Evolutionary conservation across 2,888 invertebrate species (phyloP).

Genomic region (Crossocerus cetratus): DNA sequence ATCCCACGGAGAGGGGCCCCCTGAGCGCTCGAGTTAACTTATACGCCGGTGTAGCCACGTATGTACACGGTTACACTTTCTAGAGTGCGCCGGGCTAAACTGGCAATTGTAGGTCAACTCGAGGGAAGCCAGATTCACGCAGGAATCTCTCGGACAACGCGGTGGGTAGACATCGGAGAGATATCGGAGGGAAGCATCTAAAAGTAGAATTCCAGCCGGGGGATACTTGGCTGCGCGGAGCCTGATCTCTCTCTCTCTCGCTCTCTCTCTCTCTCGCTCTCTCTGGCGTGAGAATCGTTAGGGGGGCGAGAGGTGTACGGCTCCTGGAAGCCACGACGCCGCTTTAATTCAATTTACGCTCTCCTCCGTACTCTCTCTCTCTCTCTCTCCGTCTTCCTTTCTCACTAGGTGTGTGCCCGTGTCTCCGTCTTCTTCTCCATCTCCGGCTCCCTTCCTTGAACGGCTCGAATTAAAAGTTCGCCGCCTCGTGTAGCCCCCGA

Average conservation of each 20-base stretch:
- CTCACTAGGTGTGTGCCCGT: background rate
- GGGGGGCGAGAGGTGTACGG: conserved; percentile 26
- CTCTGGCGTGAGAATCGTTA: conserved; percentile 58
- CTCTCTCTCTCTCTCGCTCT: too few relatives aligned
- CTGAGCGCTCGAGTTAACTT: too few relatives aligned
- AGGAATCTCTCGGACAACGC: conserved; percentile 28
- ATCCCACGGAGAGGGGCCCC: too few relatives aligned
- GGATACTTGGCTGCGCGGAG: conserved; percentile 37
- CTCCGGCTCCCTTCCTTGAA: background rate
- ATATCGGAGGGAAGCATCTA: conserved; percentile 52
- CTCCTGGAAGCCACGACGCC: conserved; percentile 26
- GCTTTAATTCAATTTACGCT: conserved; percentile 49
- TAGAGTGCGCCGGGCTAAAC: conserved; percentile 7
- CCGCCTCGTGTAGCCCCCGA: background rate
- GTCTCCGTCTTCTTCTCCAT: background rate
- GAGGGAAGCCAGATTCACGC: conserved; percentile 1
- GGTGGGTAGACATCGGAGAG: conserved; percentile 21
- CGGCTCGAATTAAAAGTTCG: too few relatives aligned
- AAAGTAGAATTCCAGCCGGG: conserved; percentile 57
- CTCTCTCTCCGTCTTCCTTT: background rate
- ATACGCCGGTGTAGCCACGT: too few relatives aligned
- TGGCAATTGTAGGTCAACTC: conserved; percentile 39
- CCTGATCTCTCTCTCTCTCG: too few relatives aligned
- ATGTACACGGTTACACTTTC: conserved; percentile 12
- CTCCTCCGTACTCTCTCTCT: conserved; percentile 30